Conservation (phyloP, 1,140 invertebrate genomes). For the Drosophila obscura region DNA sequence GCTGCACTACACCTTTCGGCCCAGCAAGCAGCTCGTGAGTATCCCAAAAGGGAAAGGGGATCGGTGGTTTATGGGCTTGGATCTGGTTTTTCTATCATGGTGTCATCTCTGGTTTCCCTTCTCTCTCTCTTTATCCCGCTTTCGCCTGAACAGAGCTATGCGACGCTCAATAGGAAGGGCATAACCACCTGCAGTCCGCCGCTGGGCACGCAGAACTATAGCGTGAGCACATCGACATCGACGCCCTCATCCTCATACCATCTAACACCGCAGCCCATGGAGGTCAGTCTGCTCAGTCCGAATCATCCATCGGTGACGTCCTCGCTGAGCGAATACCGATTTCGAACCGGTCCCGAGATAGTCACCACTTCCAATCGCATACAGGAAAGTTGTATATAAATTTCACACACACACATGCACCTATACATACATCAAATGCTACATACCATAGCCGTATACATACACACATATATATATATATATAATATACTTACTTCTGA, state of each 20-base stretch:
- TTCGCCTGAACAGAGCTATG: conserved; percentile 73
- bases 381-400: conserved; percentile 94
- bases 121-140: neutral
- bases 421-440: conserved; percentile 3
- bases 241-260: conserved; percentile 81
- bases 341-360: conserved; percentile 90
- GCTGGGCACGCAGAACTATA: conserved; percentile 67
- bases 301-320: conserved; percentile 85
- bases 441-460: neutral
- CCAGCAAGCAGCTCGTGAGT: conserved; percentile 84
- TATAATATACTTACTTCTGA: conserved; percentile 55
- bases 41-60: neutral
- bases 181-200: conserved; percentile 83
- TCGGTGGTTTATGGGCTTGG: neutral
- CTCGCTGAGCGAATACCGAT: conserved; percentile 86
- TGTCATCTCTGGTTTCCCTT: conserved; percentile 18
- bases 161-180: conserved; percentile 82
- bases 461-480: conserved; percentile 14
- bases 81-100: conserved; percentile 30
- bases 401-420: conserved; percentile 25
- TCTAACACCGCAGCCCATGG: conserved; percentile 82
- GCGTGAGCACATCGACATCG: conserved; percentile 71
- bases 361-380: conserved; percentile 92
- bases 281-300: conserved; percentile 83
- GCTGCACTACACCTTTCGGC: conserved; percentile 83